These are phyloP conservation scores for Anas platyrhynchos DNA, from an alignment of 2,113 vertebrate species.

Conservation along the genomic window DNA sequence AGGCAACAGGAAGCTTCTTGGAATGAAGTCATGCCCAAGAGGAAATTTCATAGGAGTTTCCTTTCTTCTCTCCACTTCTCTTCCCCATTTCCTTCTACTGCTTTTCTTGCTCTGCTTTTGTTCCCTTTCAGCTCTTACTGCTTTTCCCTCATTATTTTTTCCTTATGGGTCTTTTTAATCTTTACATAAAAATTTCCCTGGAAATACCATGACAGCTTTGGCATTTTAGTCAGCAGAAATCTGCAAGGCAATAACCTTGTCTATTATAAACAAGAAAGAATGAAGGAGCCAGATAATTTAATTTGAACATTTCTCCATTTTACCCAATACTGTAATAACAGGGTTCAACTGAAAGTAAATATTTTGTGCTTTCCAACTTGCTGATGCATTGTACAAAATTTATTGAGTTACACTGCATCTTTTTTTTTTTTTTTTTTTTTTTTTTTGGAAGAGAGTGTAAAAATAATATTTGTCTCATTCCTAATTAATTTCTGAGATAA, in stretches of 20 bases:
- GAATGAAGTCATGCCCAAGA: not conserved
- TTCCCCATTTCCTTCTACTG: not conserved
- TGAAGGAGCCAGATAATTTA: conserved; percentile 1
- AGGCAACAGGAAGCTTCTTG: not conserved
- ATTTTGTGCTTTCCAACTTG: not conserved
- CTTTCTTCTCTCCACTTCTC: not conserved
- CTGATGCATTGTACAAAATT: not conserved
- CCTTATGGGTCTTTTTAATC: not conserved
- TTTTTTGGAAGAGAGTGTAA: not conserved
- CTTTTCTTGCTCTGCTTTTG: not conserved
- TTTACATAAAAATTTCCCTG: conserved; percentile 5
- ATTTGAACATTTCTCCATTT: not conserved
- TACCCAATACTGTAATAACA: not conserved
- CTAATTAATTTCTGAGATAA: not conserved
- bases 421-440: not conserved
- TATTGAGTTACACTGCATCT: not conserved
- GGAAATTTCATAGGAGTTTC: not conserved
- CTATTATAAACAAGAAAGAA: conserved; percentile 4
- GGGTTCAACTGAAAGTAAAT: not conserved
- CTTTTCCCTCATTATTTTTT: not conserved
- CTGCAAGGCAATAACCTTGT: conserved; percentile 17
- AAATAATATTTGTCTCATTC: not conserved
- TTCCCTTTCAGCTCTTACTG: not conserved
- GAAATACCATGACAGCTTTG: conserved; percentile 33
- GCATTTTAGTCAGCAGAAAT: conserved; percentile 49